Evolutionary conservation across 2,797 vertebrate genomes (phyloP).

Genomic region (Oryzias sinensis): DNA sequence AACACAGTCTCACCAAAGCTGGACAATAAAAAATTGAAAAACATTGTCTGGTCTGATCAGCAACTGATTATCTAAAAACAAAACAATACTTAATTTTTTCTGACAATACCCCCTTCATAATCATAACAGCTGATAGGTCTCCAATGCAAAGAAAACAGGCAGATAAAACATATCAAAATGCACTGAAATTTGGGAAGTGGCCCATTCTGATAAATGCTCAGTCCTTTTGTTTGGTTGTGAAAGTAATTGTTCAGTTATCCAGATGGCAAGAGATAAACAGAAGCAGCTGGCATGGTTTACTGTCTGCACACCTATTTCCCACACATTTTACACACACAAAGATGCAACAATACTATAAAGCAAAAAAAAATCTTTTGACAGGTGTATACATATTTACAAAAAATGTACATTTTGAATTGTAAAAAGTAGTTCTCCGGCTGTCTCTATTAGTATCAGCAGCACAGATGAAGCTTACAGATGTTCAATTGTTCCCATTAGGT

Average conservation of each 20-base stretch:
- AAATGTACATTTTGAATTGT: conserved; percentile 70
- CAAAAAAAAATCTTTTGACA: conserved; percentile 27
- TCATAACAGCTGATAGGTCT: conserved; percentile 60
- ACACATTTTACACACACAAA: conserved; percentile 31
- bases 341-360: conserved; percentile 38
- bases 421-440: neutral
- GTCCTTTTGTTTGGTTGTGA: conserved; percentile 70
- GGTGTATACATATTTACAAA: conserved; percentile 4
- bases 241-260: conserved; percentile 77
- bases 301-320: conserved; percentile 9
- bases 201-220: conserved; percentile 68
- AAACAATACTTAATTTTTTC: conserved; percentile 63
- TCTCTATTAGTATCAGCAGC: conserved; percentile 55
- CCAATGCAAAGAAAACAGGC: conserved; percentile 58
- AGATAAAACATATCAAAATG: conserved; percentile 41
- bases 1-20: too few species aligned
- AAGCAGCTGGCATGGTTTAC: conserved; percentile 36
- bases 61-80: conserved; percentile 64
- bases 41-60: too few species aligned
- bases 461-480: conserved; percentile 73
- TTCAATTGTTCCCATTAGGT: conserved; percentile 49
- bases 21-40: too few species aligned
- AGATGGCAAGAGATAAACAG: conserved; percentile 68
- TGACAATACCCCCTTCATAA: conserved; percentile 70
- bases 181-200: conserved; percentile 68